Percentiles rank a stretch among this genome's conserved stretches.
These are phyloP conservation scores for Altica lythri DNA, from an alignment of 2,888 invertebrate genomes.

Conservation along the genomic window DNA sequence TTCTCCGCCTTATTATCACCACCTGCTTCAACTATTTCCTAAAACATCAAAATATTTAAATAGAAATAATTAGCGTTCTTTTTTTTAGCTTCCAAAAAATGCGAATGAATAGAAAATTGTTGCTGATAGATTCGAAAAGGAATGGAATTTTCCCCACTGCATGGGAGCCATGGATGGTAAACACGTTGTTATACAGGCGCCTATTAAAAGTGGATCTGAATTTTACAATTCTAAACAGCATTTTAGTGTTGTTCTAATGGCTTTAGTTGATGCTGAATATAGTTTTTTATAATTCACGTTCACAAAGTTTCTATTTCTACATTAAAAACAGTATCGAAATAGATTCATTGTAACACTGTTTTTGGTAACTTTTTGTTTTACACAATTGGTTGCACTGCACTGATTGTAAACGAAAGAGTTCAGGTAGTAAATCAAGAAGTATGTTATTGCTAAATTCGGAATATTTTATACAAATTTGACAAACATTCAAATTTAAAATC, in stretches of 20 bases:
- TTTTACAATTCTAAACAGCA: constrained; percentile 24
- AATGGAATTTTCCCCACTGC: constrained; percentile 20
- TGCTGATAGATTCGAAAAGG: constrained; percentile 2
- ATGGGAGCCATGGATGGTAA: constrained; percentile 17
- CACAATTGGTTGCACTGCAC: too few relatives aligned
- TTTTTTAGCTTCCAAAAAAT: constrained; percentile 10
- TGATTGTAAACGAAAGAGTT: too few relatives aligned
- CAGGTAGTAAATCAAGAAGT: too few relatives aligned
- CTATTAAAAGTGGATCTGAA: constrained; percentile 26
- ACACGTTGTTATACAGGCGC: constrained; percentile 2
- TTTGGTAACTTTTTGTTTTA: too few relatives aligned
- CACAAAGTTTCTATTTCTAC: too few relatives aligned
- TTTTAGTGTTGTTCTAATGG: constrained; percentile 22
- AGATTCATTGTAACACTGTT: too few relatives aligned
- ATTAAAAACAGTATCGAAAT: too few relatives aligned
- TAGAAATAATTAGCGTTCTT: not conserved
- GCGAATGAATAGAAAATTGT: constrained; percentile 8
- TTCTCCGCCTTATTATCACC: not conserved
- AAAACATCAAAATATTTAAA: not conserved
- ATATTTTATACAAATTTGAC: too few relatives aligned
- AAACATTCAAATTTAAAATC: too few relatives aligned
- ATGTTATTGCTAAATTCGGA: too few relatives aligned
- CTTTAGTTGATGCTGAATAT: constrained; percentile 29
- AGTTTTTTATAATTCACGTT: constrained; percentile 19
- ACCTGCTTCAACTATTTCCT: not conserved